phyloP scores from a whole-genome alignment of 2,113 vertebrate species.

The Tachysurus vachellii region DNA sequence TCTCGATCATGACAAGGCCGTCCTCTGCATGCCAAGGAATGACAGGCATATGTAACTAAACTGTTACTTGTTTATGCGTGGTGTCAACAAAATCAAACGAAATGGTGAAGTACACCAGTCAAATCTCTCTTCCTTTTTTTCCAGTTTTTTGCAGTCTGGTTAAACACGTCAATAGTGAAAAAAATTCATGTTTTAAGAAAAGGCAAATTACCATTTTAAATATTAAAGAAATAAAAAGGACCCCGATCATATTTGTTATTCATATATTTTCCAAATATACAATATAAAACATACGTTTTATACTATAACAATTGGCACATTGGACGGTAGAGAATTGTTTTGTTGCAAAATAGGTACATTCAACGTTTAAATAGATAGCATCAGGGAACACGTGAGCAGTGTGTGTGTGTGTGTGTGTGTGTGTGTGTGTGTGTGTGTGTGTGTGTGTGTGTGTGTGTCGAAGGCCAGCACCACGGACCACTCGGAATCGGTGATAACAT shows the following conservation, averaged over 20 bases:
- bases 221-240: conserved; percentile 34
- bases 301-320: conserved; percentile 79
- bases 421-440: conserved; percentile 18
- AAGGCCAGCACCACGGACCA: conserved; percentile 72
- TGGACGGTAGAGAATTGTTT: conserved; percentile 61
- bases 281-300: conserved; percentile 75
- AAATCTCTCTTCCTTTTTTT: neutral
- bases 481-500: conserved; percentile 52
- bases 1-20: neutral
- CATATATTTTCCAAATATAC: conserved; percentile 70
- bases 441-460: conserved; percentile 33
- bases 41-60: conserved; percentile 23
- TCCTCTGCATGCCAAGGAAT: conserved; percentile 29
- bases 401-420: conserved; percentile 32
- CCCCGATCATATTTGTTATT: conserved; percentile 46
- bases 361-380: conserved; percentile 58
- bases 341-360: conserved; percentile 64
- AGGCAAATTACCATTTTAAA: neutral
- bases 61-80: conserved; percentile 34
- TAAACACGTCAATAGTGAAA: neutral
- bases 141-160: neutral
- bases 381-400: conserved; percentile 54
- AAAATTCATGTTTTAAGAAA: neutral
- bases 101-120: neutral
- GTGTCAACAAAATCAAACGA: neutral